Base-by-base conservation (phyloP, 2,888 invertebrate species). In the Andrena minutula region DNA sequence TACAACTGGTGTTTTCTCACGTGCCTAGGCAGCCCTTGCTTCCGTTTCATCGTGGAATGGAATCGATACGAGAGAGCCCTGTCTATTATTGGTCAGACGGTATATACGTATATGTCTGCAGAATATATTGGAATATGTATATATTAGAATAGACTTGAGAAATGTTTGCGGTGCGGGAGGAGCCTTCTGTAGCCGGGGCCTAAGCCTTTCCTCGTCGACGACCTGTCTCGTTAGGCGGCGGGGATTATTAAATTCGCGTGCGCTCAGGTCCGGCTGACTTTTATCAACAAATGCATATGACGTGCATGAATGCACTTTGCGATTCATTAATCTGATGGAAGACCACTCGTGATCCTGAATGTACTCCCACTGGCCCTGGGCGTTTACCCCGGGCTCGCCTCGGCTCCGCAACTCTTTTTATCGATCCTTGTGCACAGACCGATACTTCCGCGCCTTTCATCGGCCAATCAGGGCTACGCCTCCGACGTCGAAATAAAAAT, bases 261-360 rank as follows among this genome's bases (percentile, higher is more conserved):
- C 63, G 41, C 53, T 32, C 30, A 16, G 47, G 61, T 60, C 71
- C 78, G 68, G 53, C 75, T 64, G 76, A 79, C 75, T 82, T 84
- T 82, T 84, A 79, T 79, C 78, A 79, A 82, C 81, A 78, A 75
- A 82, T 72, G 71, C 81, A 49, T 64, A 81, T 79, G 78, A 84
- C 83, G 75, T 72, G 83, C 82, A 69, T 75, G 79, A 84, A 75
- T 80, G 77, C 69, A 80, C 76, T 80, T 76, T 80, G 80, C 80
- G 80, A 83, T 84, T 84, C 83, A 84, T 84, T 83, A 84, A 84
- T 83, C 75, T 77, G 83, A 84, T 84, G 84, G 84, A 75, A 84
- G 80, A 84, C 77, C 75, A 84, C 83, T 84, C 83, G 83, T 77
- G 80, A 83, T 84, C 74, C 80, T 81, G 81, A 81, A 77, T 84